Conservation (phyloP, 2,888 invertebrate genomes). For the Meta bourneti region DNA sequence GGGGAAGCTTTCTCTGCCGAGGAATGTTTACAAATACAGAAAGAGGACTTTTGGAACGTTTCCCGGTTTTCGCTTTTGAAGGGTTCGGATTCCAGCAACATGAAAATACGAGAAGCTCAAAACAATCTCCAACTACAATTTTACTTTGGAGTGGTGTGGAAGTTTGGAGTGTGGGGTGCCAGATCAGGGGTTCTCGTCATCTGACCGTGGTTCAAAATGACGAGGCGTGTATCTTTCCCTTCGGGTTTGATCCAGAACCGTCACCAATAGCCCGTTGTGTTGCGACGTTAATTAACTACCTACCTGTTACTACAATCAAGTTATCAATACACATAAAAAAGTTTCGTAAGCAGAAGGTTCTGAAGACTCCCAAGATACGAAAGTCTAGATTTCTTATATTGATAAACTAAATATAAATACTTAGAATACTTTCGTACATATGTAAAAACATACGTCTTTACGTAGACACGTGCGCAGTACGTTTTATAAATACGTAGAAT, state of each 20-base stretch:
- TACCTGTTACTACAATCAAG: neutral
- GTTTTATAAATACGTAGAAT: no score
- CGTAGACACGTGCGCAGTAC: no score
- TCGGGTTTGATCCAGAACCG: no score
- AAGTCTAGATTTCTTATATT: no score
- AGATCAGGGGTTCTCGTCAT: no score
- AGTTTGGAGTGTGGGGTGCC: no score
- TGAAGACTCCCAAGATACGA: neutral
- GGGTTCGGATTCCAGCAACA: neutral
- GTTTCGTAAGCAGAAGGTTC: neutral
- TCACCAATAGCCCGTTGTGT: no score
- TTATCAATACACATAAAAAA: neutral
- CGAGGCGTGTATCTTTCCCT: no score
- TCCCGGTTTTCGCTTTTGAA: neutral
- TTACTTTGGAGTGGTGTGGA: neutral
- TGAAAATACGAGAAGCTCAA: neutral
- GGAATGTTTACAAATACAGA: slow-evolving; percentile 10
- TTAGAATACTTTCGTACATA: neutral
- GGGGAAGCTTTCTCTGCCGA: neutral
- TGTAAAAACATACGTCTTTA: neutral
- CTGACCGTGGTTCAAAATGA: no score
- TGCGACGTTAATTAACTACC: no score
- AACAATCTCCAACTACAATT: neutral
- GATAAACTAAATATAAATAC: no score
- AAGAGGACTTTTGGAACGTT: neutral